These are phyloP conservation scores for Caenorhabditis angaria DNA, from an alignment of 2,888 invertebrate species.

Conservation along the genomic window DNA sequence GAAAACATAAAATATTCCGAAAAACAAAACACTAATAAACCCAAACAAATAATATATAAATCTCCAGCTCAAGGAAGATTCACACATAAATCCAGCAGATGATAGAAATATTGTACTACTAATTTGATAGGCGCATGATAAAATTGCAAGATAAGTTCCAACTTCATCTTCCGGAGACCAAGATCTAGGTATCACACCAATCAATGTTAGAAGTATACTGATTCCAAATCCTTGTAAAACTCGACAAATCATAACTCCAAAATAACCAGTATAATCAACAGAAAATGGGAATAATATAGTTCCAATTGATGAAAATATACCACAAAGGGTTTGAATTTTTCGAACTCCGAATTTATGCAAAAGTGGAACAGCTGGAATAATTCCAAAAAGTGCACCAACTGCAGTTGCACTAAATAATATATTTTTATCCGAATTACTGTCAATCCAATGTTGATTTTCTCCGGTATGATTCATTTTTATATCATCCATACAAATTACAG, in stretches of 20 bases:
- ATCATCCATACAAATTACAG: constrained; percentile 46
- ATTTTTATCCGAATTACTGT: constrained; percentile 18
- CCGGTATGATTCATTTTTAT: no score
- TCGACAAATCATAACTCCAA: constrained; percentile 25
- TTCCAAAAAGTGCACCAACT: constrained; percentile 30
- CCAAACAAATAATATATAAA: constrained; percentile 41
- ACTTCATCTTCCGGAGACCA: constrained; percentile 32
- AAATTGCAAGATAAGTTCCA: constrained; percentile 34
- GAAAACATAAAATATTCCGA: constrained; percentile 22
- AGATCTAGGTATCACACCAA: constrained; percentile 32
- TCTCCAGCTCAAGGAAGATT: constrained; percentile 40
- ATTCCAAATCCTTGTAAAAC: constrained; percentile 34
- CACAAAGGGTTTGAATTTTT: constrained; percentile 12
- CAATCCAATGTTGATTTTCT: no score
- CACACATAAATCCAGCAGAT: constrained; percentile 41
- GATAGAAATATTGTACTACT: constrained; percentile 39
- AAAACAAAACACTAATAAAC: constrained; percentile 17
- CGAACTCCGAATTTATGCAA: constrained; percentile 26
- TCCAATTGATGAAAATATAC: constrained; percentile 27
- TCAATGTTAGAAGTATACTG: constrained; percentile 25
- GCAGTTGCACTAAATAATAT: constrained; percentile 30
- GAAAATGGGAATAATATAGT: constrained; percentile 34
- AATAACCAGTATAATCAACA: constrained; percentile 21
- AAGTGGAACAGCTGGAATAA: constrained; percentile 23
- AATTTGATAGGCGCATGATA: constrained; percentile 29